phyloP scores from a whole-genome alignment of 2,888 invertebrate genomes.

The Agonum fuliginosum region DNA sequence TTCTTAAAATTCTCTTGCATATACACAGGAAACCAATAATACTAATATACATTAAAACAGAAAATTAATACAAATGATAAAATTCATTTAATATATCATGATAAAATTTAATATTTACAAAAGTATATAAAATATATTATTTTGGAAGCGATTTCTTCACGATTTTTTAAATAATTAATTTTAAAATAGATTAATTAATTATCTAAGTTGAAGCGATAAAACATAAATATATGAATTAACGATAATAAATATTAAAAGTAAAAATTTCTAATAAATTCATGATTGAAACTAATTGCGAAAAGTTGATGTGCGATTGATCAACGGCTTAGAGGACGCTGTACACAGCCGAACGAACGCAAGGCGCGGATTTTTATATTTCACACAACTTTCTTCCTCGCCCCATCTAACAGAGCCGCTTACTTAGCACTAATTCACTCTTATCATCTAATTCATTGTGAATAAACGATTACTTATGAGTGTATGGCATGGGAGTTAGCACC shows the following conservation, averaged over 20 bases:
- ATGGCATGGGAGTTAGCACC: conserved; percentile 49
- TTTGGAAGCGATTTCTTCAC: no score
- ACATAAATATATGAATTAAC: no score
- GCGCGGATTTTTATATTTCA: conserved; percentile 38
- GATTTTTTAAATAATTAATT: no score
- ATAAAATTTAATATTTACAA: no score
- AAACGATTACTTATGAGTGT: not conserved
- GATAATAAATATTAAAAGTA: not conserved
- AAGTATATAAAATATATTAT: no score
- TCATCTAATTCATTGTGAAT: not conserved
- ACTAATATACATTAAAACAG: no score
- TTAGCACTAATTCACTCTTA: conserved; percentile 29
- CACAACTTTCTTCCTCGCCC: conserved; percentile 24
- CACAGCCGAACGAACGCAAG: conserved; percentile 32
- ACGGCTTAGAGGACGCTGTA: conserved; percentile 10
- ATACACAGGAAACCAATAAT: not conserved
- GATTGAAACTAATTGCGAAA: not conserved
- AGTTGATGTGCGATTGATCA: not conserved
- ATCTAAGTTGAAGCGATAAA: no score
- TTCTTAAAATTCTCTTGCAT: not conserved
- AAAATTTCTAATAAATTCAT: not conserved
- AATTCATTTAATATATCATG: no score
- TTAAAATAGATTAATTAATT: no score
- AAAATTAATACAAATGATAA: no score
- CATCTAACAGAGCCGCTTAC: not conserved